Conservation (phyloP, 2,113 vertebrate species). For the Cephalopholis sonnerati region DNA sequence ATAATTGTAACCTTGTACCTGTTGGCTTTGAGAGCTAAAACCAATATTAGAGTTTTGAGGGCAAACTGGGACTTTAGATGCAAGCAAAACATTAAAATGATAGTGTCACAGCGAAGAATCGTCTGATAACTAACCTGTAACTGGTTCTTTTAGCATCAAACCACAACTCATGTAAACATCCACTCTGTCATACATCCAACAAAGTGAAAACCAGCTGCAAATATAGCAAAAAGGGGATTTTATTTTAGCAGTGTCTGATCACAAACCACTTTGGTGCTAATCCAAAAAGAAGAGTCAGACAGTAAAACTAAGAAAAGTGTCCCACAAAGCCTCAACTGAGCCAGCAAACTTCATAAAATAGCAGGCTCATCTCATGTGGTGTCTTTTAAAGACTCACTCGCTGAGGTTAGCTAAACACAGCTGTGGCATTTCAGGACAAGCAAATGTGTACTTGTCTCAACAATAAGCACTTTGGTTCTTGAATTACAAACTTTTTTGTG, state of each 20-base stretch:
- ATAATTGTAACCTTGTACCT: slow-evolving; percentile 52
- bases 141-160: neutral
- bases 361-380: slow-evolving; percentile 75
- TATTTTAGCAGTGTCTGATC: slow-evolving; percentile 59
- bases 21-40: slow-evolving; percentile 32
- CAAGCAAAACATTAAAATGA: slow-evolving; percentile 14
- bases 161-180: neutral
- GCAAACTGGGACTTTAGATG: slow-evolving; percentile 6
- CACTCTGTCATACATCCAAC: slow-evolving; percentile 17
- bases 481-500: slow-evolving; percentile 59
- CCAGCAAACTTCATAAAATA: slow-evolving; percentile 65
- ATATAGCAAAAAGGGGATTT: slow-evolving; percentile 25
- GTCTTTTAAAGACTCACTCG: slow-evolving; percentile 70
- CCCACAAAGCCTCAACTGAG: slow-evolving; percentile 73
- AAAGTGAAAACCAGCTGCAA: slow-evolving; percentile 31
- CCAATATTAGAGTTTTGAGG: slow-evolving; percentile 45
- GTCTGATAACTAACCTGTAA: neutral
- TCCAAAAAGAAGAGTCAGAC: slow-evolving; percentile 75
- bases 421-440: slow-evolving; percentile 79
- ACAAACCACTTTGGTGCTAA: slow-evolving; percentile 49
- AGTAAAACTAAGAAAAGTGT: slow-evolving; percentile 76
- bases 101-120: neutral
- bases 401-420: slow-evolving; percentile 83
- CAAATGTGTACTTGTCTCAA: slow-evolving; percentile 79
- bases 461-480: slow-evolving; percentile 68